These are phyloP conservation scores for Oncorhynchus keta DNA, from an alignment of 2,113 vertebrate species.

Conservation along the genomic window DNA sequence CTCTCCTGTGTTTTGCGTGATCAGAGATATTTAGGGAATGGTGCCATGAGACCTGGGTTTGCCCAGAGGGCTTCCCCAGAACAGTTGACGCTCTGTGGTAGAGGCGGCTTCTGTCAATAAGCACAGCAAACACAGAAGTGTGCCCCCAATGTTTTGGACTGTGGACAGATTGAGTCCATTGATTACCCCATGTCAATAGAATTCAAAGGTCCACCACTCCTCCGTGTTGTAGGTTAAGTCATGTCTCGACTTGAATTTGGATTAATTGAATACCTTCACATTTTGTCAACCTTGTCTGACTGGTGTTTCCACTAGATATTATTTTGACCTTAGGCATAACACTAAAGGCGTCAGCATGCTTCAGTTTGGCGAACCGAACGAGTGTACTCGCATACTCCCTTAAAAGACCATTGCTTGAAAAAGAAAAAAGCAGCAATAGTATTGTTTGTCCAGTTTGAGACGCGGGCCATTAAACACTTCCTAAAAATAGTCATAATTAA, in stretches of 20 bases:
- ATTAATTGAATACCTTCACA: constrained; percentile 19
- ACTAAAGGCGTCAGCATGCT: not conserved
- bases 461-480: too few relatives aligned
- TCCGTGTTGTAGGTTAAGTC: constrained; percentile 24
- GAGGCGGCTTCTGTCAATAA: constrained; percentile 51
- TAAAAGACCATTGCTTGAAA: too few relatives aligned
- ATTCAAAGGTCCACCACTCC: constrained; percentile 23
- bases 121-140: constrained; percentile 62
- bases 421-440: too few relatives aligned
- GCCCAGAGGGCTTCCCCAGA: constrained; percentile 44
- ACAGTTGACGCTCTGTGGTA: constrained; percentile 62
- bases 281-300: constrained; percentile 6
- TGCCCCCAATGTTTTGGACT: constrained; percentile 42
- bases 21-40: constrained; percentile 40
- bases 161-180: constrained; percentile 33
- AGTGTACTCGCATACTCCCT: too few relatives aligned
- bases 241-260: constrained; percentile 13
- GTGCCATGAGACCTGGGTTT: constrained; percentile 49
- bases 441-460: too few relatives aligned
- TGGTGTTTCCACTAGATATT: not conserved
- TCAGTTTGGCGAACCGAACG: too few relatives aligned
- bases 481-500: too few relatives aligned
- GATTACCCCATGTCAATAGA: constrained; percentile 24
- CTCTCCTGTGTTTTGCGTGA: constrained; percentile 49
- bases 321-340: not conserved